Evolutionary conservation across 2,888 invertebrate genomes (phyloP).

Genomic region (Hoplodrina blanda): DNA sequence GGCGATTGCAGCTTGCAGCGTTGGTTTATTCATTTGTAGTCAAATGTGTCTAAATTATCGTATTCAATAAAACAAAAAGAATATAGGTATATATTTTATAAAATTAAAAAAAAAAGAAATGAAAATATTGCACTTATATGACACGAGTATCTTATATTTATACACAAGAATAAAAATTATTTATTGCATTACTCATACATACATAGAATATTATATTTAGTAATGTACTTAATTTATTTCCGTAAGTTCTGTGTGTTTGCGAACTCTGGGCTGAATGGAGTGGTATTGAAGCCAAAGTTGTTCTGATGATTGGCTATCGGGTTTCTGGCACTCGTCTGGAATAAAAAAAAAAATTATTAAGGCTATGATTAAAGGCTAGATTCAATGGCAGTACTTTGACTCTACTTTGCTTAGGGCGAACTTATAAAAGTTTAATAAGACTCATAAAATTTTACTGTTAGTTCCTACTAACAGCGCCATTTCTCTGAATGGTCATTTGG

Average conservation of each 20-base stretch:
- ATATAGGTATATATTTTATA: too few species aligned
- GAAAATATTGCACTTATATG: constrained; percentile 24
- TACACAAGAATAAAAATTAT: neutral
- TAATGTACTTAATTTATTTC: constrained; percentile 37
- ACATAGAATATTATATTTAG: neutral
- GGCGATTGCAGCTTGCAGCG: too few species aligned
- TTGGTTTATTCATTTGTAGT: too few species aligned
- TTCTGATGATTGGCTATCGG: constrained; percentile 76
- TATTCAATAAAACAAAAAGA: too few species aligned
- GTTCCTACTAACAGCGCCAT: too few species aligned
- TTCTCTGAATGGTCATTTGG: too few species aligned
- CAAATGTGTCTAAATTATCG: too few species aligned
- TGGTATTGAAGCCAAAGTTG: constrained; percentile 81
- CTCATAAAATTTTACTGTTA: too few species aligned
- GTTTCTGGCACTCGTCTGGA: constrained; percentile 33
- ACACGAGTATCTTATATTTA: constrained; percentile 41
- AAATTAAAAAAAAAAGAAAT: constrained; percentile 4
- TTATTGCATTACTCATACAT: neutral
- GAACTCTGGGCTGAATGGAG: constrained; percentile 80
- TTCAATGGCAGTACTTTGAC: too few species aligned
- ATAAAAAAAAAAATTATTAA: constrained; percentile 1
- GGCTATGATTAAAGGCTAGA: too few species aligned
- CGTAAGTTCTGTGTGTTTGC: constrained; percentile 71
- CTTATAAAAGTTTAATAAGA: too few species aligned
- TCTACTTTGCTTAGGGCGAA: too few species aligned